Conservation (phyloP, 2,113 vertebrate species). For the Oreochromis aureus region DNA sequence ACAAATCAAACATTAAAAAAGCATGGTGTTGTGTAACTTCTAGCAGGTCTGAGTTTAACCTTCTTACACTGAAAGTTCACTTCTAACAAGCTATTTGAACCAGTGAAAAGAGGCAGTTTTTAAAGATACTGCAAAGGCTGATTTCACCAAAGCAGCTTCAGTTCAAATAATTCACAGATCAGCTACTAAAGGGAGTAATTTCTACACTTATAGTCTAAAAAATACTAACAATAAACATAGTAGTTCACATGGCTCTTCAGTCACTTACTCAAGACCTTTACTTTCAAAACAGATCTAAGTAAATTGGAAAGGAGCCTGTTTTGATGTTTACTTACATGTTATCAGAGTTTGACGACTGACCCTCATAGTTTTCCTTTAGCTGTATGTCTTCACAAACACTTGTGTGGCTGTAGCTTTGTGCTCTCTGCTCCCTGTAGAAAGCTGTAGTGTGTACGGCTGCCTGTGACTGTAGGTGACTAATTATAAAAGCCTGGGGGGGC, state of each 20-base stretch:
- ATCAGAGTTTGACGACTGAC: neutral
- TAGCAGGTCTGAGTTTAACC: neutral
- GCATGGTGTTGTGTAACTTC: neutral
- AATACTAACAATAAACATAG: neutral
- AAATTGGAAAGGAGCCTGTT: neutral
- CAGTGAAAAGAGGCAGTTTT: neutral
- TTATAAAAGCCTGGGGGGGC: neutral
- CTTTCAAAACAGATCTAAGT: neutral
- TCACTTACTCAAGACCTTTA: neutral
- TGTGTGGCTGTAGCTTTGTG: neutral
- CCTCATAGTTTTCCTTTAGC: neutral
- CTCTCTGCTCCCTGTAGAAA: neutral
- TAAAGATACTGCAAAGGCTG: neutral
- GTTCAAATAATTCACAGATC: neutral
- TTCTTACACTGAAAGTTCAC: neutral
- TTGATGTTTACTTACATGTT: conserved; percentile 33
- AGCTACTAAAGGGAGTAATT: neutral
- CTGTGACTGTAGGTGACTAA: neutral
- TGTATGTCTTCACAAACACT: neutral
- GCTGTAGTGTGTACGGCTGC: neutral
- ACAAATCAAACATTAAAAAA: neutral
- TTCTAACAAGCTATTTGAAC: neutral
- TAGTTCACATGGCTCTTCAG: neutral
- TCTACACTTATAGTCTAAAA: neutral
- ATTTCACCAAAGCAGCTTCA: neutral